Evolutionary conservation across 2,113 vertebrate species (phyloP).

Genomic region (Hiodon alosoides): DNA sequence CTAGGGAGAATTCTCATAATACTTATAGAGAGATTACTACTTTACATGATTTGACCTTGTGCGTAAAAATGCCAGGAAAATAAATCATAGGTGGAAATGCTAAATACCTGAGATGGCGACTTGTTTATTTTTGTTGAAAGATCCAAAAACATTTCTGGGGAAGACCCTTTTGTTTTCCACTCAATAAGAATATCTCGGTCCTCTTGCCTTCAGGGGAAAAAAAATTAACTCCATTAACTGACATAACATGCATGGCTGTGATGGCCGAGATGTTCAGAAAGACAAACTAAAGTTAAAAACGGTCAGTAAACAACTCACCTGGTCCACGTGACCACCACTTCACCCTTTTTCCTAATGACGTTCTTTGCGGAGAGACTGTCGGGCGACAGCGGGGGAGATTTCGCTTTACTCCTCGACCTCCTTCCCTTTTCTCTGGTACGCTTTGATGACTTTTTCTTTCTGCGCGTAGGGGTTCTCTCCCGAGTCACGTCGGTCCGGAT

Average conservation of each 20-base stretch:
- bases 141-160: conserved; percentile 76
- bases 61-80: too few relatives aligned
- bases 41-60: background rate
- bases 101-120: conserved; percentile 73
- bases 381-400: conserved; percentile 48
- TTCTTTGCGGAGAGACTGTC: conserved; percentile 86
- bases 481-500: conserved; percentile 48
- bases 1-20: background rate
- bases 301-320: conserved; percentile 64
- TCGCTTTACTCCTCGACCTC: conserved; percentile 17
- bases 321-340: conserved; percentile 86
- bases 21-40: background rate
- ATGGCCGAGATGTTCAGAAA: background rate
- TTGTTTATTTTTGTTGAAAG: conserved; percentile 78
- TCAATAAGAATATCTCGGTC: conserved; percentile 83
- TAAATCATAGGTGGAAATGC: too few relatives aligned
- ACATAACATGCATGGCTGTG: background rate
- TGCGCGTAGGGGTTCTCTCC: conserved; percentile 19
- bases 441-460: conserved; percentile 43
- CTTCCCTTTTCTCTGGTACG: conserved; percentile 37
- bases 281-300: background rate
- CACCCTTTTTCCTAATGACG: conserved; percentile 86
- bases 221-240: background rate
- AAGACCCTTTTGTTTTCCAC: conserved; percentile 80
- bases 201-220: conserved; percentile 70